Percentiles rank a stretch among this genome's conserved stretches.
These are phyloP conservation scores for Cyanoderma ruficeps DNA, from an alignment of 2,113 vertebrate species.

Conservation along the genomic window DNA sequence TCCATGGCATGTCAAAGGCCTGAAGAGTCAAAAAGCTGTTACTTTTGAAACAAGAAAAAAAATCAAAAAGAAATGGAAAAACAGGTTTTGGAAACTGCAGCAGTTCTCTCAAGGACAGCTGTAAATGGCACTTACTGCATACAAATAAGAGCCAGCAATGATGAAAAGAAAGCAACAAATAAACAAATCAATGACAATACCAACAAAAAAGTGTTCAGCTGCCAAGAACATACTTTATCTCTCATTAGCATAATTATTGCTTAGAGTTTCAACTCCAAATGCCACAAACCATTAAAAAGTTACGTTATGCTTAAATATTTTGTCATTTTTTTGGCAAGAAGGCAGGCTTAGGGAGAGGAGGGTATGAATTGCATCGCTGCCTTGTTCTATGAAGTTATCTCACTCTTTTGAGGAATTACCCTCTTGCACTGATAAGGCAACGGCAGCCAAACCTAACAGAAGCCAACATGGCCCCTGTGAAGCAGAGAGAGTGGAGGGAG, in stretches of 20 bases:
- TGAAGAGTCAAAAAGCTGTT: constrained; percentile 5
- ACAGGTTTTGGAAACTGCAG: background rate
- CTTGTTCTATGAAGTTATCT: background rate
- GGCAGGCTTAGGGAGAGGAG: background rate
- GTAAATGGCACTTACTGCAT: background rate
- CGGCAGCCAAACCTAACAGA: background rate
- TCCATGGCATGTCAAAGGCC: background rate
- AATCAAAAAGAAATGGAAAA: background rate
- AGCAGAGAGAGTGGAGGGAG: background rate
- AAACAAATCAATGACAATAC: constrained; percentile 48
- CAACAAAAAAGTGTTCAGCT: constrained; percentile 17
- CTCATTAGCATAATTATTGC: constrained; percentile 56
- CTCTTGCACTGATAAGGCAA: background rate
- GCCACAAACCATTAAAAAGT: constrained; percentile 29
- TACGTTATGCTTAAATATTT: constrained; percentile 41
- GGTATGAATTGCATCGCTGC: rapidly evolving
- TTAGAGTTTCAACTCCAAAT: constrained; percentile 36
- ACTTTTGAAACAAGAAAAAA: background rate
- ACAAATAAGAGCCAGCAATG: background rate
- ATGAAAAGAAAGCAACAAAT: constrained; percentile 33
- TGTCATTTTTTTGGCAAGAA: background rate
- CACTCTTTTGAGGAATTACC: background rate
- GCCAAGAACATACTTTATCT: constrained; percentile 56
- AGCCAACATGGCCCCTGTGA: background rate
- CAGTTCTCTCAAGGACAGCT: constrained; percentile 45